Evolutionary conservation across 2,113 vertebrate species (phyloP).

Genomic region (Tursiops truncatus): DNA sequence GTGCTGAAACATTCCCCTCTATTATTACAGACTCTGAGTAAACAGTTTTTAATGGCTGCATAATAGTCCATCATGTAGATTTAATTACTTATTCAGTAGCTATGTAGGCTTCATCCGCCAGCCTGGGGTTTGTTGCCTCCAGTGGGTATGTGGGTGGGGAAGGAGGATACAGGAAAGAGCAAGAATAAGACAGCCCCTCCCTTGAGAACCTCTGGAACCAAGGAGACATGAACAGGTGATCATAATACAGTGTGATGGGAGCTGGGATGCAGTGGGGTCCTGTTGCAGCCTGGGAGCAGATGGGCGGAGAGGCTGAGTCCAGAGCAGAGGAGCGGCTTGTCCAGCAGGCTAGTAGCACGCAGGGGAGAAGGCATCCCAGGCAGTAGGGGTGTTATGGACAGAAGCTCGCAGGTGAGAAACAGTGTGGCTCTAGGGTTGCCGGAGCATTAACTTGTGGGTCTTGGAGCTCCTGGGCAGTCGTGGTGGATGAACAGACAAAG

Average conservation of each 20-base stretch:
- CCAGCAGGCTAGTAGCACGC: fast-evolving
- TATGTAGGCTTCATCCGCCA: not conserved
- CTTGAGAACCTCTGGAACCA: not conserved
- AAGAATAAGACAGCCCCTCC: fast-evolving
- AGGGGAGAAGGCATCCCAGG: fast-evolving
- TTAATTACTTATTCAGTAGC: not conserved
- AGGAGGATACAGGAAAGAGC: not conserved
- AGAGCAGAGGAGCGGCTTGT: not conserved
- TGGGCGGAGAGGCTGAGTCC: not conserved
- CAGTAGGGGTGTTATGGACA: not conserved
- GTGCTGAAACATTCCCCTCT: not conserved
- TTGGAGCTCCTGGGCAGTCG: too few species aligned
- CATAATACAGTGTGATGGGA: not conserved
- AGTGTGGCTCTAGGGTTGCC: fast-evolving
- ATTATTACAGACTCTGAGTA: not conserved
- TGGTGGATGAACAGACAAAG: not conserved
- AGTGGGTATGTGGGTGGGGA: too few species aligned
- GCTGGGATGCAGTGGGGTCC: not conserved
- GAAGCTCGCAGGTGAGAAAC: fast-evolving
- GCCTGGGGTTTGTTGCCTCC: fast-evolving
- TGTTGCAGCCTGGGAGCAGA: not conserved
- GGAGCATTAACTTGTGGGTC: not conserved
- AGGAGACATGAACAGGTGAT: not conserved
- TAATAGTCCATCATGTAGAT: not conserved
- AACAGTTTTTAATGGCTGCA: not conserved